These are phyloP conservation scores for Nylanderia fulva DNA, from an alignment of 1,140 invertebrate species.

Conservation along the genomic window DNA sequence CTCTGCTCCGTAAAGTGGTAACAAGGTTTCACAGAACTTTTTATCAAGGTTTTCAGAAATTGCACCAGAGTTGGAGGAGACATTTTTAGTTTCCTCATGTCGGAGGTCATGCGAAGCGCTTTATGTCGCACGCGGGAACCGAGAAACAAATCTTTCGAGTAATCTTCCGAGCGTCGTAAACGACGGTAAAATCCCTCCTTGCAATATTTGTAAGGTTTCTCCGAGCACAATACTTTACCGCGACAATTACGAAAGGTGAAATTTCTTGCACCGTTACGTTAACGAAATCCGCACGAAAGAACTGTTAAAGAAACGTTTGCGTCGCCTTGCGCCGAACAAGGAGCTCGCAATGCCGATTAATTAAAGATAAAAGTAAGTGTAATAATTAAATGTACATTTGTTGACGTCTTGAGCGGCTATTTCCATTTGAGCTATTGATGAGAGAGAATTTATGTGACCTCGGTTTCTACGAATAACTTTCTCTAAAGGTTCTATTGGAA, in stretches of 20 bases:
- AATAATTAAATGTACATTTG: neutral
- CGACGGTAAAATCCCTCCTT: neutral
- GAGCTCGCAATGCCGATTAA: neutral
- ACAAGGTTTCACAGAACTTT: neutral
- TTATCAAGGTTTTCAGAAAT: slow-evolving; percentile 13
- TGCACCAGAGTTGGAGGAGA: slow-evolving; percentile 13
- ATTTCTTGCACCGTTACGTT: neutral
- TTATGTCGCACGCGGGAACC: neutral
- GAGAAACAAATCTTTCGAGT: slow-evolving; percentile 2
- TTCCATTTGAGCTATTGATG: neutral
- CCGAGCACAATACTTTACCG: neutral
- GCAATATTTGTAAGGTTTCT: slow-evolving; percentile 28
- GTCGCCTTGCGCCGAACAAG: neutral
- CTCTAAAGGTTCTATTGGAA: neutral
- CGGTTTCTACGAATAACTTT: slow-evolving; percentile 24
- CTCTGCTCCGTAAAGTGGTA: neutral
- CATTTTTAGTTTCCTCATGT: slow-evolving; percentile 18
- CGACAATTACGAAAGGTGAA: slow-evolving; percentile 26
- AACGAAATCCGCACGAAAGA: neutral
- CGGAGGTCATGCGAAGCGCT: neutral
- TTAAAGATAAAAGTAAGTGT: neutral
- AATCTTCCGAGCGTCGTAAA: slow-evolving; percentile 14
- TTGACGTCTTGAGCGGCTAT: neutral
- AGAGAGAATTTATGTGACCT: neutral
- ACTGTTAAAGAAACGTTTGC: too few relatives aligned